phyloP scores from a whole-genome alignment of 2,888 invertebrate species.

The Trileptium ribeirensis region DNA sequence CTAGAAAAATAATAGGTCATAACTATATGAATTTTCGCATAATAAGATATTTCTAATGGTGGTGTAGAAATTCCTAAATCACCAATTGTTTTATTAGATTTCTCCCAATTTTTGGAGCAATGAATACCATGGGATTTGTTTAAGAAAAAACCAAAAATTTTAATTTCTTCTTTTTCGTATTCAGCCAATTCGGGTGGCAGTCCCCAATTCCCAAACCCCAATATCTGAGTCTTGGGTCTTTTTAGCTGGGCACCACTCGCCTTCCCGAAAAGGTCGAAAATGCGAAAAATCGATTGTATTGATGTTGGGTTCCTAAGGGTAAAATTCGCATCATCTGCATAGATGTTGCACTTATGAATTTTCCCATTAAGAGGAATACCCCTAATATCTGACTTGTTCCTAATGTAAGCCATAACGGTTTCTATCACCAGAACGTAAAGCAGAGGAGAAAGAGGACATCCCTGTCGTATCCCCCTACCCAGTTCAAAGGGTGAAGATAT shows the following conservation, averaged over 20 bases:
- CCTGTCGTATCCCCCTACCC: background rate
- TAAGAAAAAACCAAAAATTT: background rate
- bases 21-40: background rate
- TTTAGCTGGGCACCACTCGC: background rate
- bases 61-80: background rate
- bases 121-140: background rate
- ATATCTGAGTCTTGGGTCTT: background rate
- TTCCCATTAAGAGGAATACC: background rate
- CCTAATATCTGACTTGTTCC: background rate
- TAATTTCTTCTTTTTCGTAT: background rate
- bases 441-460: slow-evolving; percentile 12
- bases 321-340: slow-evolving; percentile 12
- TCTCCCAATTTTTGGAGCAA: background rate
- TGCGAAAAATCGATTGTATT: background rate
- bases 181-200: background rate
- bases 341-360: background rate
- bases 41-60: background rate
- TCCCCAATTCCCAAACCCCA: background rate
- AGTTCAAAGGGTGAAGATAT: background rate
- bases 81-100: background rate
- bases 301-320: background rate
- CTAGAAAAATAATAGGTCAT: background rate
- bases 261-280: background rate
- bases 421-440: background rate
- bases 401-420: background rate